Percentiles rank a stretch among this genome's conserved stretches.
Conservation (phyloP, 1,140 invertebrate genomes). For the Choristoneura fumiferana region DNA sequence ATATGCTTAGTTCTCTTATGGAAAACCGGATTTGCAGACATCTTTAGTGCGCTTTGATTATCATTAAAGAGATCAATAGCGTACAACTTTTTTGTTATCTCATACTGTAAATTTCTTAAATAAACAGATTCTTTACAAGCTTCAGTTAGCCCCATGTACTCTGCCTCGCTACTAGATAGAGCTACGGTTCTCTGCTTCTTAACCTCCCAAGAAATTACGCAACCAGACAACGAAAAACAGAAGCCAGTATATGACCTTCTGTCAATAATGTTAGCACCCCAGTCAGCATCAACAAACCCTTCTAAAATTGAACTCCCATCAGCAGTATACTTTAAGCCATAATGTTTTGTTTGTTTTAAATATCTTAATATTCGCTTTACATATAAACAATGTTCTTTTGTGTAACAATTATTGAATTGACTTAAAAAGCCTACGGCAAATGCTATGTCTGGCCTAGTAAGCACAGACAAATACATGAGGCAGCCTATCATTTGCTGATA, state of each 20-base stretch:
- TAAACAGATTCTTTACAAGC: not conserved
- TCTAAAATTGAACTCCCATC: not conserved
- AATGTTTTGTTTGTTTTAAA: too few species aligned
- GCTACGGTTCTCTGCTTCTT: not conserved
- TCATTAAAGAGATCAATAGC: not conserved
- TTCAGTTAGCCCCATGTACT: not conserved
- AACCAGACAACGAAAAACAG: not conserved
- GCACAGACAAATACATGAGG: not conserved
- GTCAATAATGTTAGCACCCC: not conserved
- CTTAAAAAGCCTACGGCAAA: too few species aligned
- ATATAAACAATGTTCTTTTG: too few species aligned
- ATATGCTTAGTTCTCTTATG: not conserved
- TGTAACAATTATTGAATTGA: slow-evolving; percentile 1
- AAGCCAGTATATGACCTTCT: not conserved
- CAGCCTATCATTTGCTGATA: too few species aligned
- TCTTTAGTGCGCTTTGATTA: not conserved
- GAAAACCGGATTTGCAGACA: not conserved
- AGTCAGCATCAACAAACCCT: slow-evolving; percentile 2
- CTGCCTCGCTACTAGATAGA: not conserved
- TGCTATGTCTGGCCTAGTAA: not conserved
- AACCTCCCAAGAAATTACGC: not conserved
- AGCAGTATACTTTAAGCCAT: too few species aligned
- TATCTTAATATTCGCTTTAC: not conserved
- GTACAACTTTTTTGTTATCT: slow-evolving; percentile 1
- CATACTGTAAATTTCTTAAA: not conserved